phyloP scores from a whole-genome alignment of 2,888 invertebrate genomes.

The Sialis lutaria region DNA sequence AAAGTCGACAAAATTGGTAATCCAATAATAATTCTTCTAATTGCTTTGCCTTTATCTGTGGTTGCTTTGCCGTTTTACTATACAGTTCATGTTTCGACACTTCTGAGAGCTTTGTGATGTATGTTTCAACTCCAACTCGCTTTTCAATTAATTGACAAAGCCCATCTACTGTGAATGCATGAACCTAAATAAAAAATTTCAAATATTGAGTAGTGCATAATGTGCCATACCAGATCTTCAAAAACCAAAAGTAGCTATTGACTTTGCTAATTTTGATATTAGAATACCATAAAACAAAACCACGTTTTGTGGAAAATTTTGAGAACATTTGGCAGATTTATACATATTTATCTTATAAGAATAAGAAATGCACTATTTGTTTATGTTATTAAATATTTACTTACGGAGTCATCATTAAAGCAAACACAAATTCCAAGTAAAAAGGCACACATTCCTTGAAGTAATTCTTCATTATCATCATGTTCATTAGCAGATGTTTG shows the following conservation, averaged over 20 bases:
- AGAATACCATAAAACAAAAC: too few species aligned
- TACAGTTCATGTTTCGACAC: slow-evolving; percentile 83
- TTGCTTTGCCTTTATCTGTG: slow-evolving; percentile 65
- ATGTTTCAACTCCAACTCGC: slow-evolving; percentile 78
- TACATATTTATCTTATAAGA: too few species aligned
- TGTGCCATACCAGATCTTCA: too few species aligned
- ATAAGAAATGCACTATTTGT: too few species aligned
- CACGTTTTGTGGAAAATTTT: too few species aligned
- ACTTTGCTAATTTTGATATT: too few species aligned
- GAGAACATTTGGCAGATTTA: too few species aligned
- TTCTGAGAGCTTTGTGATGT: slow-evolving; percentile 68
- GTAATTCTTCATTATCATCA: slow-evolving; percentile 76
- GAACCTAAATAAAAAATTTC: slow-evolving; percentile 21
- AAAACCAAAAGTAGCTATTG: too few species aligned
- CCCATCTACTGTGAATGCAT: slow-evolving; percentile 57
- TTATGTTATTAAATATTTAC: too few species aligned
- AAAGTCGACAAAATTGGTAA: slow-evolving; percentile 85
- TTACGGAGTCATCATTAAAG: slow-evolving; percentile 61
- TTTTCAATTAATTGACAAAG: slow-evolving; percentile 72
- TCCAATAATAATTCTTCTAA: slow-evolving; percentile 74
- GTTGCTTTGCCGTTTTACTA: slow-evolving; percentile 81
- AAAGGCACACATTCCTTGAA: slow-evolving; percentile 66
- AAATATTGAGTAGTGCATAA: too few species aligned
- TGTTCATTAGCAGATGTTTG: slow-evolving; percentile 69
- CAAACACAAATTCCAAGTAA: slow-evolving; percentile 82